Percentiles rank a stretch among this genome's conserved stretches.
These are phyloP conservation scores for Listrodromus nycthemerus DNA, from an alignment of 2,888 invertebrate species.

Conservation along the genomic window DNA sequence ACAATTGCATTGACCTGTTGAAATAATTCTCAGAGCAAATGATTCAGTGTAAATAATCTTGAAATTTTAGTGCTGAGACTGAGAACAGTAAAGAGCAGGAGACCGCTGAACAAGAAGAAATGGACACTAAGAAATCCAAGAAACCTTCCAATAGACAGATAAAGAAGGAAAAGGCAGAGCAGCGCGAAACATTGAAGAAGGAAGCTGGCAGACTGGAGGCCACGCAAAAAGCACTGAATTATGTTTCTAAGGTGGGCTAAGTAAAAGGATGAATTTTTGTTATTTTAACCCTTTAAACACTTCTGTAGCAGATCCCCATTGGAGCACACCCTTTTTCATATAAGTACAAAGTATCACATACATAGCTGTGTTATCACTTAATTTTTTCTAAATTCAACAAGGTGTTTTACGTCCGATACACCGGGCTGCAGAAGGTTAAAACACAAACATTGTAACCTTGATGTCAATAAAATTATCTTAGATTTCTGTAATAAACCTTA, in stretches of 20 bases:
- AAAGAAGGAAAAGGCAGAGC: constrained; percentile 88
- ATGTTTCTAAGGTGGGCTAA: constrained; percentile 85
- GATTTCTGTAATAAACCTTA: not conserved
- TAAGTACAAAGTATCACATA: no score
- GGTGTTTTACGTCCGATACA: no score
- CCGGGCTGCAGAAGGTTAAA: no score
- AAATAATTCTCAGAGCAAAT: not conserved
- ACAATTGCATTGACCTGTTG: not conserved
- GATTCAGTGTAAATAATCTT: not conserved
- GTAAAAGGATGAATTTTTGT: not conserved
- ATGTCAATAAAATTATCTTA: no score
- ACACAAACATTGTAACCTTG: no score
- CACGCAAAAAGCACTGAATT: constrained; percentile 88
- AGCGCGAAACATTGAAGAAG: constrained; percentile 86
- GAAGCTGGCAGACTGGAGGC: constrained; percentile 86
- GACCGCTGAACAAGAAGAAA: constrained; percentile 70
- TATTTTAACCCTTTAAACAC: not conserved
- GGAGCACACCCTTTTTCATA: no score
- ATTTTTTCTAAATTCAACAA: no score
- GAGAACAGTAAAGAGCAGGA: constrained; percentile 74
- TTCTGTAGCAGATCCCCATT: not conserved
- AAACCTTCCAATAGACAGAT: constrained; percentile 88
- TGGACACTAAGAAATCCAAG: constrained; percentile 74
- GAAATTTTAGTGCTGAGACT: constrained; percentile 26
- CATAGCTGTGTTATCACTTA: no score